Percentiles rank a stretch among this genome's conserved stretches.
Conservation (phyloP, 2,888 invertebrate genomes). For the Alsophila aescularia region DNA sequence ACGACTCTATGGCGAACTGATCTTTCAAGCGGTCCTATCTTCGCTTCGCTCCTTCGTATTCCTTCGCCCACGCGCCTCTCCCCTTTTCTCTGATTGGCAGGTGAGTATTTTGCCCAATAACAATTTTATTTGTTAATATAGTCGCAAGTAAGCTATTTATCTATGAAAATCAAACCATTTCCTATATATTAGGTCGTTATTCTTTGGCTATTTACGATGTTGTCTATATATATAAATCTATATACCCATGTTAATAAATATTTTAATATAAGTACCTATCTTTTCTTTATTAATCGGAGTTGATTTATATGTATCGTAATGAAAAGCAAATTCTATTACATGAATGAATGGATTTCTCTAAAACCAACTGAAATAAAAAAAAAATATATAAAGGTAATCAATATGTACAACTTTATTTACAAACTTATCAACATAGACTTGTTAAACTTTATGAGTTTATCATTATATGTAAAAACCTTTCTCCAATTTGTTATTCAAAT, state of each 20-base stretch:
- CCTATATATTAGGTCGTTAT: not conserved
- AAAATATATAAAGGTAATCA: not conserved
- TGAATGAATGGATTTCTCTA: not conserved
- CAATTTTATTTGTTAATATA: no score
- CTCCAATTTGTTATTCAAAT: no score
- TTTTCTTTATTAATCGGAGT: not conserved
- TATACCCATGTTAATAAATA: not conserved
- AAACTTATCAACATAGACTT: not conserved
- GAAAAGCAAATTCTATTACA: not conserved
- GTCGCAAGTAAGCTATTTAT: no score
- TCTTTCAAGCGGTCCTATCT: no score
- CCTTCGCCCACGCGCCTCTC: no score
- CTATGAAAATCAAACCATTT: no score
- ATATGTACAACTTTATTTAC: slow-evolving; percentile 11
- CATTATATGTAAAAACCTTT: no score
- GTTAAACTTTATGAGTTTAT: not conserved
- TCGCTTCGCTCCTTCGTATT: no score
- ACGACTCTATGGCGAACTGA: no score
- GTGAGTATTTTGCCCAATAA: no score
- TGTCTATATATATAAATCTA: not conserved
- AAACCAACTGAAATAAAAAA: slow-evolving; percentile 2
- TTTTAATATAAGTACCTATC: not conserved
- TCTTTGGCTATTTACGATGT: no score
- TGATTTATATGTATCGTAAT: not conserved
- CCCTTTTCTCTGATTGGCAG: no score